Evolutionary conservation across 2,113 vertebrate species (phyloP), one percentile per base, ranked within the genome.

Genomic region (Tichodroma muraria): DNA sequence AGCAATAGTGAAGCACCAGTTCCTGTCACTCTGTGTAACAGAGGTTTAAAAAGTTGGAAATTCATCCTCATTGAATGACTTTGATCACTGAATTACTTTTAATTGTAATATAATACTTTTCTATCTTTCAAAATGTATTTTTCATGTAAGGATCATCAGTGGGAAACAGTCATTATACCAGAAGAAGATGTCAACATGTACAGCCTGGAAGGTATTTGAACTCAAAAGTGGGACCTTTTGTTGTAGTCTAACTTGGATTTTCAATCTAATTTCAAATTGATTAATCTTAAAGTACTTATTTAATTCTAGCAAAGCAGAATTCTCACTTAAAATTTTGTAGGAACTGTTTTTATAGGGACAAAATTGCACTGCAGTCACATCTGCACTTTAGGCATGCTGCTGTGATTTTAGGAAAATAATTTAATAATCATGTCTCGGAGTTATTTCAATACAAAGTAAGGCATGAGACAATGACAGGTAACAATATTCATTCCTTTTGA

Each of bases 111-210:
- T 19, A 52, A 68, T 71, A 13, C 22, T 21, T 50, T 54, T 81
- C 54, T 70, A 28, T 47, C 45, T 70, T 93, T 79, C 73, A 93
- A 91, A 85, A 40, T 45, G 35, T 95, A 1, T 95, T 87, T 97
- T 88, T 96, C 59, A 38, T 94, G 77, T 65, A 85, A 99, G 99
- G 98, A 98, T 65, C 97, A 95, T n/a, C 98, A 98, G 31, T 99
- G 99, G 99, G 99, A 99, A 97, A 99, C 98, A 42, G 97, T 99
- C 30, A 97, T 97, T 40, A 98, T 99, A 56, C 97, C 95, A 92
- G 98, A 99, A 88, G 98, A 98, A 84, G 98, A 98, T 90, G 98
- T 99, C 50, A 87, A 97, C 15, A 94, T 97, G 82, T 99, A 98
- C 96, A 98, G 80, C 80, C 93, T 99, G 68, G 98, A 98, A 99